Percentiles rank a stretch among this genome's conserved stretches.
These are phyloP conservation scores for Vimba vimba DNA, from an alignment of 2,113 vertebrate species.

Conservation along the genomic window DNA sequence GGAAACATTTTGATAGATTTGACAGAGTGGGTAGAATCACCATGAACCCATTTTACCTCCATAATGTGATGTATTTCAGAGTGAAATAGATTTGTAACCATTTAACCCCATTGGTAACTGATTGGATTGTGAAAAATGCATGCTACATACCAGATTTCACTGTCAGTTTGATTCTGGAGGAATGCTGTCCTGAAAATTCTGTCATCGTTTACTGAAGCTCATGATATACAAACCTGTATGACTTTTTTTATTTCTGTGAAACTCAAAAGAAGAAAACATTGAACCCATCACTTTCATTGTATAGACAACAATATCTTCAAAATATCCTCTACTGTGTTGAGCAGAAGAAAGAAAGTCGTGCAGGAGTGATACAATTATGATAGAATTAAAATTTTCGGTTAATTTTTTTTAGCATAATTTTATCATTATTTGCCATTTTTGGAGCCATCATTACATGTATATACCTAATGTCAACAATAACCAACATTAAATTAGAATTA, in stretches of 20 bases:
- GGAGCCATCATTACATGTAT: background rate
- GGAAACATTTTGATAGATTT: background rate
- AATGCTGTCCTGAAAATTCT: background rate
- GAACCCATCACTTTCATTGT: no score
- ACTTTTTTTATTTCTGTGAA: background rate
- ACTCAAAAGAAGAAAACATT: background rate
- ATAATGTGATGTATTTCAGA: background rate
- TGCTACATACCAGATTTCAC: background rate
- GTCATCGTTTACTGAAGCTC: background rate
- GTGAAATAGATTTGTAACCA: background rate
- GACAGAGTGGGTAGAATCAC: background rate
- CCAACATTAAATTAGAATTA: background rate
- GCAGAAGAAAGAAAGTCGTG: no score
- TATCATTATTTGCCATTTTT: no score
- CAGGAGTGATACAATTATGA: no score
- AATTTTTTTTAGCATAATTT: no score
- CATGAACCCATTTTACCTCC: conserved; percentile 1
- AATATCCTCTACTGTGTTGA: no score
- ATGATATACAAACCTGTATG: background rate
- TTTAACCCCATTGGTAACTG: background rate
- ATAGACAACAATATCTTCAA: no score
- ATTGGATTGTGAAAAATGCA: background rate
- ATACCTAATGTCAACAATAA: background rate
- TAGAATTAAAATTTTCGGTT: no score
- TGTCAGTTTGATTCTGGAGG: background rate